phyloP scores from a whole-genome alignment of 2,888 invertebrate genomes.

The Colletes collaris region DNA sequence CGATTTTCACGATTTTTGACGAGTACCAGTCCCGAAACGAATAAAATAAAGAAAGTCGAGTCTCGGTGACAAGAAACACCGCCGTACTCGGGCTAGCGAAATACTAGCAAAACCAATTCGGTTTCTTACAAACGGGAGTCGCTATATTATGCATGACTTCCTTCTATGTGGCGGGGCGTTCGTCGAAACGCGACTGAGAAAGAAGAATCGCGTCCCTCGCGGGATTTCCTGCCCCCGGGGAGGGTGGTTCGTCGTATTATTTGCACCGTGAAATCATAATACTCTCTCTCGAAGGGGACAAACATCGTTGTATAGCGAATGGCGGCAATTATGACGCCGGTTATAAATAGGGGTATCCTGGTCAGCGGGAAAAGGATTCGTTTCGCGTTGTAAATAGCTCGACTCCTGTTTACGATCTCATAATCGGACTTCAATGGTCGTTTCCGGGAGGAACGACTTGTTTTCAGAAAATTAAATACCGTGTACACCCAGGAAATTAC shows the following conservation, averaged over 20 bases:
- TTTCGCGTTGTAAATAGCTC: slow-evolving; percentile 15
- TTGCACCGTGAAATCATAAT: slow-evolving; percentile 19
- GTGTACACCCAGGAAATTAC: too few species aligned
- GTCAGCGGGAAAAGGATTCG: slow-evolving; percentile 5
- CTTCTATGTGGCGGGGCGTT: slow-evolving; percentile 15
- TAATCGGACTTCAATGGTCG: neutral
- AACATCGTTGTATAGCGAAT: slow-evolving; percentile 7
- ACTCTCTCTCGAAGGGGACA: neutral
- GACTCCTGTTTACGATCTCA: slow-evolving; percentile 14
- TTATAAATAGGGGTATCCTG: slow-evolving; percentile 25
- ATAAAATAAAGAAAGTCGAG: too few species aligned
- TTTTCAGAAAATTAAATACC: neutral
- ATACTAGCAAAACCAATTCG: too few species aligned
- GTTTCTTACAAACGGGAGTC: too few species aligned
- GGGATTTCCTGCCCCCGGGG: slow-evolving; percentile 12
- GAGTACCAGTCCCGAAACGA: too few species aligned
- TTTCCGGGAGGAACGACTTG: neutral
- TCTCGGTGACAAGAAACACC: too few species aligned
- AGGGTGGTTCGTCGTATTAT: neutral
- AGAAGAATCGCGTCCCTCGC: slow-evolving; percentile 8
- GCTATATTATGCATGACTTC: slow-evolving; percentile 22
- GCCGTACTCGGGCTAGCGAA: too few species aligned
- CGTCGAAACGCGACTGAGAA: slow-evolving; percentile 12
- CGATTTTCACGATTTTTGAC: too few species aligned
- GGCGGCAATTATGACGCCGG: slow-evolving; percentile 16